A percentile compares a stretch with the other conserved stretches of the same genome.
Conservation (phyloP, 2,797 vertebrate species). For the Spinus pinus region DNA sequence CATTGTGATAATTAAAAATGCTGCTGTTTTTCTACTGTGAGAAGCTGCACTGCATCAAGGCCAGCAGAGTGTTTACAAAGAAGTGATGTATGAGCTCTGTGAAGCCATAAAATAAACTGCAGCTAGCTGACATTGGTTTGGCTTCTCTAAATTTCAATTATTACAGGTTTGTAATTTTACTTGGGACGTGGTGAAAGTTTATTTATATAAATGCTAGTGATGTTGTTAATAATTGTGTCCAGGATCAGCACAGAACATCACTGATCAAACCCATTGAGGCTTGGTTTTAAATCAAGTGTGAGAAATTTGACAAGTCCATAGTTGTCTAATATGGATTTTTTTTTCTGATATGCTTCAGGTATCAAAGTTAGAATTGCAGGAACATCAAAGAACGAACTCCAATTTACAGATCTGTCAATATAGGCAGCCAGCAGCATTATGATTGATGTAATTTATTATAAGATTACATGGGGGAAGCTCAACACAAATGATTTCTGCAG, state of each 20-base stretch:
- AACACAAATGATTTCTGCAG: not conserved
- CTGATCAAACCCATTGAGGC: not conserved
- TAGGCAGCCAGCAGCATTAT: not conserved
- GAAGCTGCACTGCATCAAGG: conserved; percentile 29
- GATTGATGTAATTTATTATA: not conserved
- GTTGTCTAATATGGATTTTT: conserved; percentile 1
- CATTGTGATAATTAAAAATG: conserved; percentile 39
- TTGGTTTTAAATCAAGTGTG: conserved; percentile 3
- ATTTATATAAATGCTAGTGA: not conserved
- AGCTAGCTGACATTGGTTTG: not conserved
- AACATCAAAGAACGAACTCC: not conserved
- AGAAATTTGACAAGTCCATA: not conserved
- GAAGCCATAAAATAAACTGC: not conserved
- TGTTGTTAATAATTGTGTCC: not conserved
- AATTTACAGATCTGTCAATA: conserved; percentile 36
- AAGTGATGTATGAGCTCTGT: not conserved
- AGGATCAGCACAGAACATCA: not conserved
- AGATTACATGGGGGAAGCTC: not conserved
- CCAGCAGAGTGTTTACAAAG: not conserved
- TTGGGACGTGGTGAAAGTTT: not conserved
- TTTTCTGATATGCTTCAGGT: not conserved
- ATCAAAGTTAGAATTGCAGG: not conserved
- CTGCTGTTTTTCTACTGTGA: conserved; percentile 6
- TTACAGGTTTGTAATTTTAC: not conserved
- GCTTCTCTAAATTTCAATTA: not conserved